These are phyloP conservation scores for Eriosoma lanigerum DNA, from an alignment of 1,140 invertebrate species.

Conservation along the genomic window DNA sequence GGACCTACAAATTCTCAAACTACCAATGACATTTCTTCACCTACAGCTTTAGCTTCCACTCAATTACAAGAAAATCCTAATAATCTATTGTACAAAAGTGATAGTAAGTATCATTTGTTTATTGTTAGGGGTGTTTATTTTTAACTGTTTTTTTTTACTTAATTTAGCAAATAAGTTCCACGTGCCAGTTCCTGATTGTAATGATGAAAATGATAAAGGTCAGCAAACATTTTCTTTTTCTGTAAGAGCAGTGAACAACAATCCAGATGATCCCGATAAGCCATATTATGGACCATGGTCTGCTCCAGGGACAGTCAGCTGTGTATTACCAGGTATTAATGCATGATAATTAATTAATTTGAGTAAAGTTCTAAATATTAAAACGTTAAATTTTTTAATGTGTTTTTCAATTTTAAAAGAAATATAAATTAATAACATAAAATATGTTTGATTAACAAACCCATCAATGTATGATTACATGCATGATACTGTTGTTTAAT, in stretches of 20 bases:
- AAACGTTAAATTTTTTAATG: too few relatives aligned
- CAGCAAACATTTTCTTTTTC: conserved; percentile 25
- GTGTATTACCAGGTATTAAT: conserved; percentile 54
- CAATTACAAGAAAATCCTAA: not conserved
- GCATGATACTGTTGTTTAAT: too few relatives aligned
- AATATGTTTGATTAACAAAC: too few relatives aligned
- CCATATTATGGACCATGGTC: conserved; percentile 22
- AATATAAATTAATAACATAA: too few relatives aligned
- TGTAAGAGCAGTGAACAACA: conserved; percentile 27
- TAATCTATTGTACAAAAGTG: not conserved
- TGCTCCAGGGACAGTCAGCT: conserved; percentile 58
- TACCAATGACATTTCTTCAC: not conserved
- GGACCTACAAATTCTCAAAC: conserved; percentile 1
- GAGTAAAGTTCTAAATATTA: too few relatives aligned
- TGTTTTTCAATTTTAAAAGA: too few relatives aligned
- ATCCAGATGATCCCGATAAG: not conserved
- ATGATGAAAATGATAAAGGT: not conserved
- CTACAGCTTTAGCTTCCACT: not conserved
- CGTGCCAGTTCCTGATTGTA: conserved; percentile 18
- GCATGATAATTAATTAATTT: too few relatives aligned
- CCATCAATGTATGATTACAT: too few relatives aligned
- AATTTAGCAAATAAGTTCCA: not conserved
- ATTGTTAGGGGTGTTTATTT: not conserved
- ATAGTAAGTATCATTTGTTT: not conserved
- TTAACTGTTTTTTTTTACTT: not conserved